Conservation (phyloP, 2,888 invertebrate genomes). For the Hydriomena furcata region DNA sequence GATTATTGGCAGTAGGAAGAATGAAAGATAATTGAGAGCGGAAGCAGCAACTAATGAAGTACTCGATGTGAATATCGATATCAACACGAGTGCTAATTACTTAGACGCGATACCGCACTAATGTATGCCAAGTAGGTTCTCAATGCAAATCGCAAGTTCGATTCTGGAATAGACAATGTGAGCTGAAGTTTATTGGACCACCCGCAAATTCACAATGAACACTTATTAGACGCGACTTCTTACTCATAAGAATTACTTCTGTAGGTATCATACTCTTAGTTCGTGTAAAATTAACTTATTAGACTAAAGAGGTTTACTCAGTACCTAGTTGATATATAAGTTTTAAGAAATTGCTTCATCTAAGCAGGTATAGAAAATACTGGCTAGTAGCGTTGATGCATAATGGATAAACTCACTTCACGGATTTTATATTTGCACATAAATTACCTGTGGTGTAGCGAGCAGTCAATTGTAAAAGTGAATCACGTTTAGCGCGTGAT, state of each 20-base stretch:
- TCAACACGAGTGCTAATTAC: constrained; percentile 73
- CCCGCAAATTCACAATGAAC: constrained; percentile 61
- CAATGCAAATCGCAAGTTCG: constrained; percentile 82
- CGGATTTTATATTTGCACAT: constrained; percentile 34
- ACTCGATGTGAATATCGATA: constrained; percentile 71
- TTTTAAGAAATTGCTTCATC: background rate
- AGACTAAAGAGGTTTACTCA: too few relatives aligned
- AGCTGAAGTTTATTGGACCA: constrained; percentile 76
- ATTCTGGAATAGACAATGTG: constrained; percentile 81
- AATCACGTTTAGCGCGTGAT: constrained; percentile 50
- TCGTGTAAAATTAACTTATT: too few relatives aligned
- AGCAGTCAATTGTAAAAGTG: constrained; percentile 35
- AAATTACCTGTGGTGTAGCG: constrained; percentile 32
- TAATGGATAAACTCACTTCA: constrained; percentile 20
- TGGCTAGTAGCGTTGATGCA: constrained; percentile 18
- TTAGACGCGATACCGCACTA: constrained; percentile 66
- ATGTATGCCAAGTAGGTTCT: constrained; percentile 77
- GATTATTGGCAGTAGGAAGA: background rate
- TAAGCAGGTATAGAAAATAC: constrained; percentile 7
- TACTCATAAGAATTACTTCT: constrained; percentile 13
- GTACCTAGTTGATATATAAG: constrained; percentile 5
- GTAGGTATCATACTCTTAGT: too few relatives aligned
- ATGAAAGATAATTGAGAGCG: constrained; percentile 33
- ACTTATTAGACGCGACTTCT: constrained; percentile 17
- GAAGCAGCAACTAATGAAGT: constrained; percentile 62